Evolutionary conservation across 2,888 invertebrate genomes (phyloP).

Genomic region (Lithophane socia): DNA sequence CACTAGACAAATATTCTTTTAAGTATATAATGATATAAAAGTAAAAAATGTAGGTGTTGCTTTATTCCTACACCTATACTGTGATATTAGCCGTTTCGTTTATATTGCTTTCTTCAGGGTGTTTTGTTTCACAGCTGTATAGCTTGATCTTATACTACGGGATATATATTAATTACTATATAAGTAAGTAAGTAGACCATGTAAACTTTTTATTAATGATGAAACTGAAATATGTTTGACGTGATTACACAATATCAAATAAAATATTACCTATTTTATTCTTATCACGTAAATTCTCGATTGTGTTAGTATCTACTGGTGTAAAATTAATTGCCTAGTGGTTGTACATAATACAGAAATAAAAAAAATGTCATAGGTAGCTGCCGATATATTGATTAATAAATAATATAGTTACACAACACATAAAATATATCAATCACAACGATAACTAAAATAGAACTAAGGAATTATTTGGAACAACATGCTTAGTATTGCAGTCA

Average conservation of each 20-base stretch:
- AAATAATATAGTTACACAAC: slow-evolving; percentile 56
- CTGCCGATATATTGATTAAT: slow-evolving; percentile 58
- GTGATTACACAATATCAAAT: slow-evolving; percentile 23
- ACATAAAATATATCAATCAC: slow-evolving; percentile 59
- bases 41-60: slow-evolving; percentile 59
- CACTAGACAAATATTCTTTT: slow-evolving; percentile 49
- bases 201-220: slow-evolving; percentile 20
- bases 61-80: slow-evolving; percentile 34
- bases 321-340: slow-evolving; percentile 33
- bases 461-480: slow-evolving; percentile 63
- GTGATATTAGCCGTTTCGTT: slow-evolving; percentile 26
- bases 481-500: slow-evolving; percentile 47
- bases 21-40: slow-evolving; percentile 56
- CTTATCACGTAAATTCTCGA: slow-evolving; percentile 22
- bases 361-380: slow-evolving; percentile 49
- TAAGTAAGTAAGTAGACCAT: slow-evolving; percentile 18
- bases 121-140: slow-evolving; percentile 37
- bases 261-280: slow-evolving; percentile 27
- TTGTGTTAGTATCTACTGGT: slow-evolving; percentile 17
- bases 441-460: slow-evolving; percentile 61
- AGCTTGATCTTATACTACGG: slow-evolving; percentile 49
- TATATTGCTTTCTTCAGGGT: slow-evolving; percentile 25
- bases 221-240: slow-evolving; percentile 32
- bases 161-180: slow-evolving; percentile 29
- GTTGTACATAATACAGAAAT: slow-evolving; percentile 38